phyloP scores from a whole-genome alignment of 2,888 invertebrate species.

The Teleogryllus oceanicus region DNA sequence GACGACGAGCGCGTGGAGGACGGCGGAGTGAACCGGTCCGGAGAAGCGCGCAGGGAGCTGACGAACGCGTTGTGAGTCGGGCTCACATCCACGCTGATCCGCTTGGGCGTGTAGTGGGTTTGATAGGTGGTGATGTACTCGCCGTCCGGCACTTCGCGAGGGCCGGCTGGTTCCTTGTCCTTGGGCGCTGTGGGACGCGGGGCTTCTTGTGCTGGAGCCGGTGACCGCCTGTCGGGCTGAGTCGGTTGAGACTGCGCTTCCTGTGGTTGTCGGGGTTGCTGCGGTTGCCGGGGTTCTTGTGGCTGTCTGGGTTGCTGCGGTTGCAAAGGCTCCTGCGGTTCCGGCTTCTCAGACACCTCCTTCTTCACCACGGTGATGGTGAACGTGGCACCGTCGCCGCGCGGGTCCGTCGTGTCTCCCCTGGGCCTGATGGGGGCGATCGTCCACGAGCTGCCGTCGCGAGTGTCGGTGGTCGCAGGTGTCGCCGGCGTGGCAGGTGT shows the following conservation, averaged over 20 bases:
- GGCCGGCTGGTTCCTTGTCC: not conserved
- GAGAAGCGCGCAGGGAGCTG: conserved; percentile 61
- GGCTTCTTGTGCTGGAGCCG: not conserved
- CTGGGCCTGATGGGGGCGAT: too few species aligned
- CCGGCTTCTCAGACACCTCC: not conserved
- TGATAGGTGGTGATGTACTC: conserved; percentile 62
- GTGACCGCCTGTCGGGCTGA: not conserved
- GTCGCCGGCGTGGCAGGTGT: conserved; percentile 37
- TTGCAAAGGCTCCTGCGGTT: not conserved
- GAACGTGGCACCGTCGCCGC: not conserved
- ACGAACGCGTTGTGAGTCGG: conserved; percentile 75
- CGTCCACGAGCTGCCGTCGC: conserved; percentile 38
- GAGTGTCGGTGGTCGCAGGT: conserved; percentile 28
- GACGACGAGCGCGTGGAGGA: conserved; percentile 41
- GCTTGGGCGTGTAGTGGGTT: conserved; percentile 54
- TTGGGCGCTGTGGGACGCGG: not conserved
- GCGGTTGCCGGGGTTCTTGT: not conserved
- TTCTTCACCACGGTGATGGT: not conserved
- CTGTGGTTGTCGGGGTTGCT: not conserved
- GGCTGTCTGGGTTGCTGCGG: not conserved
- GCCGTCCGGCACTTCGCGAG: conserved; percentile 36
- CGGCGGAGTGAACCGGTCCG: conserved; percentile 50
- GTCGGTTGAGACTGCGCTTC: not conserved
- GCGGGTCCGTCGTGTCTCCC: not conserved
- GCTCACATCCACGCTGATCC: conserved; percentile 62